Conservation (phyloP, 2,797 vertebrate species). For the Crocodylus rhombifer region DNA sequence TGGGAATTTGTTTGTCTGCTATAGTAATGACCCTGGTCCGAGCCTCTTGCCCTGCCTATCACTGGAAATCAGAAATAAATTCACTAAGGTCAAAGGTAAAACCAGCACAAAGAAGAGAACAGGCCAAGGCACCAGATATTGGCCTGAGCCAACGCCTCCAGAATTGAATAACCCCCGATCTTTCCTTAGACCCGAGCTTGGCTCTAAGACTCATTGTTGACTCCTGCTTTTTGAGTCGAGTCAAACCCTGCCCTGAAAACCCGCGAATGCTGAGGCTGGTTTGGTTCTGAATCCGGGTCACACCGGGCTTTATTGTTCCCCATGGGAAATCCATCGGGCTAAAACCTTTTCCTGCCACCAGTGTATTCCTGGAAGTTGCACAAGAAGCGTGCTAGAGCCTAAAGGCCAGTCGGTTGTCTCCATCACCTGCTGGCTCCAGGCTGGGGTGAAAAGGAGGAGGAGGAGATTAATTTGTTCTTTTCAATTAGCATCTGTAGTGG, state of each 20-base stretch:
- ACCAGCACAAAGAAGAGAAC: not conserved
- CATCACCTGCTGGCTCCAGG: fast-evolving
- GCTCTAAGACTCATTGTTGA: not conserved
- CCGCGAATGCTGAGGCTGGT: not conserved
- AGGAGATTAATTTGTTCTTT: not conserved
- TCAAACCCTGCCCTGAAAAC: fast-evolving
- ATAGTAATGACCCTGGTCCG: not conserved
- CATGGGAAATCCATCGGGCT: not conserved
- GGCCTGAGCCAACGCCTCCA: not conserved
- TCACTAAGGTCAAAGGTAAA: fast-evolving
- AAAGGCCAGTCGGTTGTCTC: not conserved
- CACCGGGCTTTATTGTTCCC: not conserved
- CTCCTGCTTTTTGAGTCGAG: not conserved
- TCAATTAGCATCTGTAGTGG: not conserved
- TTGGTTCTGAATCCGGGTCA: not conserved
- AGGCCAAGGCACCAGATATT: fast-evolving
- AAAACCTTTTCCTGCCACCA: not conserved
- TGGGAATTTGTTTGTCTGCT: too few relatives aligned
- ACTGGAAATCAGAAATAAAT: not conserved
- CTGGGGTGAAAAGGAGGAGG: not conserved
- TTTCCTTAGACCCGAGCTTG: not conserved
- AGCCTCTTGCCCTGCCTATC: not conserved
- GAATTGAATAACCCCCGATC: not conserved
- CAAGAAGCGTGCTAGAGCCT: fast-evolving
- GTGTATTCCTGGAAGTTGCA: not conserved